phyloP scores from a whole-genome alignment of 2,888 invertebrate genomes.

The Drosophila quinaria region DNA sequence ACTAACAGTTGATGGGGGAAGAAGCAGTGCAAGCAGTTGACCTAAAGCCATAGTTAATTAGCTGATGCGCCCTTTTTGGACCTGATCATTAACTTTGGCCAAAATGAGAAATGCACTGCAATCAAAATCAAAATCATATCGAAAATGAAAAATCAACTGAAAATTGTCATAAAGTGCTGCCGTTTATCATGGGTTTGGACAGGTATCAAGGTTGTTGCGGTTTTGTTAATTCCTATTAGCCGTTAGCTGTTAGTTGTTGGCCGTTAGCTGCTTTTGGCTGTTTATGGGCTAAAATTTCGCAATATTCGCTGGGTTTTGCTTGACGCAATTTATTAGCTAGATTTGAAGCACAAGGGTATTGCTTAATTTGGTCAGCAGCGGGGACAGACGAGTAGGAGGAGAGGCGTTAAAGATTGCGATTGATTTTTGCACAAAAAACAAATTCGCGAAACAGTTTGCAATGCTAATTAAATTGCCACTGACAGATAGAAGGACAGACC shows the following conservation, averaged over 20 bases:
- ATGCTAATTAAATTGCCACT: slow-evolving; percentile 62
- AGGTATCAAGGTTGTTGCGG: slow-evolving; percentile 57
- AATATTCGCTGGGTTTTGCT: slow-evolving; percentile 52
- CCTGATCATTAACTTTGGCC: slow-evolving; percentile 1
- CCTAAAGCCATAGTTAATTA: background rate
- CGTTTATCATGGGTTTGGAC: slow-evolving; percentile 60
- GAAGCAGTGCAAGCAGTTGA: background rate
- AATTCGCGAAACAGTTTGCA: slow-evolving; percentile 58
- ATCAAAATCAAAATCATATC: slow-evolving; percentile 39
- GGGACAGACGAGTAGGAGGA: background rate
- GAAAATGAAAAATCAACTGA: slow-evolving; percentile 37
- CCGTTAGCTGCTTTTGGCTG: slow-evolving; percentile 10
- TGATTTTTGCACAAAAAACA: slow-evolving; percentile 55
- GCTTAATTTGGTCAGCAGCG: slow-evolving; percentile 30
- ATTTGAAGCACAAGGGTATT: slow-evolving; percentile 69
- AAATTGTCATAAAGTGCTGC: slow-evolving; percentile 59
- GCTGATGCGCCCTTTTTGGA: background rate
- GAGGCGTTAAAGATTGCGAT: slow-evolving; percentile 29
- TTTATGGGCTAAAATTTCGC: slow-evolving; percentile 59
- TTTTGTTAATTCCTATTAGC: slow-evolving; percentile 21
- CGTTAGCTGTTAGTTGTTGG: background rate
- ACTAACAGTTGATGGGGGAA: background rate
- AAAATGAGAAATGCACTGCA: slow-evolving; percentile 15
- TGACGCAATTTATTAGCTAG: slow-evolving; percentile 67
- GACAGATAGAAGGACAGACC: slow-evolving; percentile 28